Percentiles rank a stretch among this genome's conserved stretches.
Evolutionary conservation across 2,888 invertebrate genomes (phyloP).

Genomic region (Steromphala cineraria): DNA sequence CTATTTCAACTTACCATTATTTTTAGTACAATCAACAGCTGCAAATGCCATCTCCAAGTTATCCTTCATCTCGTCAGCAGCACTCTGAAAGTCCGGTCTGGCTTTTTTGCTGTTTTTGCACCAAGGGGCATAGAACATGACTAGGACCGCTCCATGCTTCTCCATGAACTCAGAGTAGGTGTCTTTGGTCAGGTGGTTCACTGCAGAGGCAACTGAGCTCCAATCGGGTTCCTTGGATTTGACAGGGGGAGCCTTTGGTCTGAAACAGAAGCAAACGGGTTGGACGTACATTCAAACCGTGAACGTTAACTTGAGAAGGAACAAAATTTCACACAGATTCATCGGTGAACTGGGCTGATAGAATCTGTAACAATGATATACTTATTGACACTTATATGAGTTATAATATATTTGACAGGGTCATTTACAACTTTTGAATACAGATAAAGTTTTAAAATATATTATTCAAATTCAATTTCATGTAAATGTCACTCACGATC

Average conservation of each 20-base stretch:
- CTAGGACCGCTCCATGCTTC: slow-evolving; percentile 87
- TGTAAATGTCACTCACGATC: too few species aligned
- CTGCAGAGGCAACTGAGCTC: slow-evolving; percentile 83
- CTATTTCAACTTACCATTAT: slow-evolving; percentile 40
- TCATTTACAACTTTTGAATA: too few species aligned
- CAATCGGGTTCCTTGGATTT: slow-evolving; percentile 85
- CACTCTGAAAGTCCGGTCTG: slow-evolving; percentile 88
- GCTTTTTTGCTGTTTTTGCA: slow-evolving; percentile 91
- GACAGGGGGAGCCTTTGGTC: slow-evolving; percentile 80
- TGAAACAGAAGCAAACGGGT: neutral
- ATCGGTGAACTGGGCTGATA: too few species aligned
- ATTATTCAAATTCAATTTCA: too few species aligned
- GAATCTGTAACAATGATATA: too few species aligned
- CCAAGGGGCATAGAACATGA: slow-evolving; percentile 95
- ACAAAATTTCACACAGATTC: too few species aligned
- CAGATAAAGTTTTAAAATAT: too few species aligned
- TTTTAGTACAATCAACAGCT: slow-evolving; percentile 85
- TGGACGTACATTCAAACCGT: too few species aligned
- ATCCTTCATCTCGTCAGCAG: slow-evolving; percentile 83
- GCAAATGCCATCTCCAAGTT: slow-evolving; percentile 81
- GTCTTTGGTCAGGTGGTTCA: slow-evolving; percentile 84
- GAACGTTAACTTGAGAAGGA: too few species aligned
- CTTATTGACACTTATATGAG: too few species aligned
- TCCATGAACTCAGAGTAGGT: slow-evolving; percentile 84
- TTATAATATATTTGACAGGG: too few species aligned